Percentiles rank a stretch among this genome's conserved stretches.
Conservation (phyloP, 2,797 vertebrate genomes). For the Coluber constrictor region DNA sequence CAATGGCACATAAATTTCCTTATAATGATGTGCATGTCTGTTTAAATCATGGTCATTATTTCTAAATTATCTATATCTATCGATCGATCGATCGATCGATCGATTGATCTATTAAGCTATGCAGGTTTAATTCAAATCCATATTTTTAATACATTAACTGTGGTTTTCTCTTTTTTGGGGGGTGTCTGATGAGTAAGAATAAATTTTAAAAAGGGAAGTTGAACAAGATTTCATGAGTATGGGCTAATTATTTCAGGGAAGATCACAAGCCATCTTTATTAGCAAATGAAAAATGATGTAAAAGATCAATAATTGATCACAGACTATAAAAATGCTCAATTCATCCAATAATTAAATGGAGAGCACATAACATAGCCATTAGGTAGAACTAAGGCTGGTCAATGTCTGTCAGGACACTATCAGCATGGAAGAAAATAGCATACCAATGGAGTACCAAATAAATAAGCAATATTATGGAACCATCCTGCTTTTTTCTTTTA, state of each 20-base stretch:
- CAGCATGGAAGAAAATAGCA: not conserved
- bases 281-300: not conserved
- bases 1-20: not conserved
- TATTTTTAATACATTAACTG: not conserved
- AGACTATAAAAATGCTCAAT: not conserved
- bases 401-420: not conserved
- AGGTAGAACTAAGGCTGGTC: not conserved
- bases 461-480: not conserved
- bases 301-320: not conserved
- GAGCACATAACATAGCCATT: not conserved
- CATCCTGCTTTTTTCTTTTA: constrained; percentile 42
- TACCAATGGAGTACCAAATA: not conserved
- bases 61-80: no score
- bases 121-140: not conserved
- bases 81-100: no score
- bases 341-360: not conserved
- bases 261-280: not conserved
- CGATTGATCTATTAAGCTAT: not conserved
- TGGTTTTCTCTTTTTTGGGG: not conserved
- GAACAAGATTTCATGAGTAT: not conserved
- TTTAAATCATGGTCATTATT: not conserved
- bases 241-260: not conserved
- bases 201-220: not conserved
- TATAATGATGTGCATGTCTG: not conserved
- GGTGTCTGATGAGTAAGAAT: not conserved